Evolutionary conservation across 2,113 vertebrate genomes (phyloP).

Genomic region (Catharus fuscescens): DNA sequence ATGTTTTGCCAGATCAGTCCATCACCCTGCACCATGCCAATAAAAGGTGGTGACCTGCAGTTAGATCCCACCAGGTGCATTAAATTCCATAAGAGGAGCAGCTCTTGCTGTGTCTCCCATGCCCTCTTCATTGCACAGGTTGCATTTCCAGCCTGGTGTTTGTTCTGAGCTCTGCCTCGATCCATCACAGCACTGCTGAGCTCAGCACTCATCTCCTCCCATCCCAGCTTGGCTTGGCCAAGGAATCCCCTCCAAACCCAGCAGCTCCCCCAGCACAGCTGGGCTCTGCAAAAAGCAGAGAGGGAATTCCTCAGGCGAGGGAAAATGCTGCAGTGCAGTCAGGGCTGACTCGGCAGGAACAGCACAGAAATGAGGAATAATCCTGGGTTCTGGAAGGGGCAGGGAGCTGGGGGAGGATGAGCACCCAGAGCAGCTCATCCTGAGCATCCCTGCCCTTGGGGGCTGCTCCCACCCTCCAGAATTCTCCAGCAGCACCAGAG

Average conservation of each 20-base stretch:
- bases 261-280: no score
- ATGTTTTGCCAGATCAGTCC: conserved; percentile 59
- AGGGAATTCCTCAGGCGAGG: background rate
- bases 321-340: conserved; percentile 29
- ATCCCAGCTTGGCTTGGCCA: rapidly evolving
- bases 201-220: rapidly evolving
- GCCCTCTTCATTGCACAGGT: conserved; percentile 43
- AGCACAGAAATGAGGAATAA: background rate
- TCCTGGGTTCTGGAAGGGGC: background rate
- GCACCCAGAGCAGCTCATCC: background rate
- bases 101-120: conserved; percentile 53
- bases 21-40: conserved; percentile 51
- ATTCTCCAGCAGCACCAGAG: background rate
- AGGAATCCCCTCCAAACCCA: background rate
- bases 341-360: background rate
- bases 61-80: conserved; percentile 67
- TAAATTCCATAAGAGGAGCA: conserved; percentile 62
- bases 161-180: conserved; percentile 14
- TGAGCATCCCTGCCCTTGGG: background rate
- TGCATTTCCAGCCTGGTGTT: conserved; percentile 61
- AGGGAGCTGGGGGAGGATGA: background rate
- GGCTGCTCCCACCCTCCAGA: background rate
- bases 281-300: rapidly evolving
- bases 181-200: background rate
- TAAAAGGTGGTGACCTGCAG: conserved; percentile 69